phyloP scores from a whole-genome alignment of 2,113 vertebrate genomes.

The Tichodroma muraria region DNA sequence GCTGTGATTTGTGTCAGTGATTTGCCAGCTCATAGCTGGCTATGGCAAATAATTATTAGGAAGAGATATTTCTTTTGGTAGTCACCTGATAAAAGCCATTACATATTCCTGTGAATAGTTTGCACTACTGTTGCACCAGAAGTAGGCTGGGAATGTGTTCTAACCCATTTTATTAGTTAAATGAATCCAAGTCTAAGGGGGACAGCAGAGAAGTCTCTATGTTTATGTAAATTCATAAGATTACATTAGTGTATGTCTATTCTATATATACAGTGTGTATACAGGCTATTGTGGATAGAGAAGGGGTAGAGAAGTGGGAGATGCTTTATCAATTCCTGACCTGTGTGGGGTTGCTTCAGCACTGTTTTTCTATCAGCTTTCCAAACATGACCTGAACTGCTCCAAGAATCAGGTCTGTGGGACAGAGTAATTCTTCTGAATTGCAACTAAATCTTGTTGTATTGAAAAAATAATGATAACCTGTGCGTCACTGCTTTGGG shows the following conservation, averaged over 20 bases:
- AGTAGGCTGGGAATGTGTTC: neutral
- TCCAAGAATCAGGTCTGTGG: neutral
- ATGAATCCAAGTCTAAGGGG: neutral
- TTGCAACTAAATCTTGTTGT: neutral
- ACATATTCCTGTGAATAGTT: rapidly evolving
- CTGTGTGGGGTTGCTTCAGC: neutral
- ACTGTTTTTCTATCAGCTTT: neutral
- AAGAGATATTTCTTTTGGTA: neutral
- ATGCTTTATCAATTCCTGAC: neutral
- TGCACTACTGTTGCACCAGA: neutral
- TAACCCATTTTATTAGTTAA: neutral
- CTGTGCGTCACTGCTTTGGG: neutral
- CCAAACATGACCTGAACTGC: neutral
- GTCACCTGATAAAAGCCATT: neutral
- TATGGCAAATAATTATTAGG: neutral
- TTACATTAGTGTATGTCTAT: neutral
- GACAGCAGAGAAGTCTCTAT: neutral
- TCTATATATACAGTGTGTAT: neutral
- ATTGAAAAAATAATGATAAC: neutral
- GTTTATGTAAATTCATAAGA: neutral
- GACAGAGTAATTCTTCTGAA: neutral
- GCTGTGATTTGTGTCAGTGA: neutral
- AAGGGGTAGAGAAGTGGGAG: neutral
- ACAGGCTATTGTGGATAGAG: too few relatives aligned
- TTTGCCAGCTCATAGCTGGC: neutral